Evolutionary conservation across 2,797 vertebrate species (phyloP), one percentile per base, ranked within the genome.

Genomic region (Champsocephalus gunnari): DNA sequence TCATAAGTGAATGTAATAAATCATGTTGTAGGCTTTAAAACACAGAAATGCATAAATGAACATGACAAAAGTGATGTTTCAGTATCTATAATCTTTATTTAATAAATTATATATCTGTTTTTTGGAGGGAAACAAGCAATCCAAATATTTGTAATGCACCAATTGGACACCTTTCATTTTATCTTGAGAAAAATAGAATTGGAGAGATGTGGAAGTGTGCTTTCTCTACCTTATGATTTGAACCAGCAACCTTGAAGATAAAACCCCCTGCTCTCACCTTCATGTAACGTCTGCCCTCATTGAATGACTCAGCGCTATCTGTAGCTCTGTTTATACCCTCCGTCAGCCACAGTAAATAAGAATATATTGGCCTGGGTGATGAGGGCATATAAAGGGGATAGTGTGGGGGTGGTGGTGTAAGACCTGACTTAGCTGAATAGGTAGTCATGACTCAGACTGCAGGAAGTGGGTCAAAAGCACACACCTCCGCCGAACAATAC

Each of bases 391-490:
- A 74, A 82, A 85, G 72, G 69, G 58, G 72, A 62, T 9, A 14
- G 80, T 16, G 4, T 6, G 34, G 6, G 34, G 34, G 38, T 32
- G 41, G 32, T 34, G 47, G 17, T 61, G 54, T 65, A n/a, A 43
- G 72, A 66, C 66, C 84, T 91, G 89, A 90, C 82, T 91, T 89
- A 85, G 89, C 89, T 73, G 38, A 83, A 79, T 3, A 24, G 54
- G 45, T 65, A 41, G 3, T 21, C 68, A 55, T 59, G 75, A 82
- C 79, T 76, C 78, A 67, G 51, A 75, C 73, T 71, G 11, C 67
- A 79, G 68, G 68, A 84, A 83, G 60, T 79, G 70, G 88, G 89
- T 89, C 85, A 84, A 75, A 59, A 68, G 72, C 62, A 65, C 67
- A 61, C 64, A 79, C 66, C 69, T 77, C 47, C 49, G 51, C 14